Evolutionary conservation across 2,797 vertebrate species (phyloP), one percentile per base, ranked within the genome.

Genomic region (Perodicticus potto): DNA sequence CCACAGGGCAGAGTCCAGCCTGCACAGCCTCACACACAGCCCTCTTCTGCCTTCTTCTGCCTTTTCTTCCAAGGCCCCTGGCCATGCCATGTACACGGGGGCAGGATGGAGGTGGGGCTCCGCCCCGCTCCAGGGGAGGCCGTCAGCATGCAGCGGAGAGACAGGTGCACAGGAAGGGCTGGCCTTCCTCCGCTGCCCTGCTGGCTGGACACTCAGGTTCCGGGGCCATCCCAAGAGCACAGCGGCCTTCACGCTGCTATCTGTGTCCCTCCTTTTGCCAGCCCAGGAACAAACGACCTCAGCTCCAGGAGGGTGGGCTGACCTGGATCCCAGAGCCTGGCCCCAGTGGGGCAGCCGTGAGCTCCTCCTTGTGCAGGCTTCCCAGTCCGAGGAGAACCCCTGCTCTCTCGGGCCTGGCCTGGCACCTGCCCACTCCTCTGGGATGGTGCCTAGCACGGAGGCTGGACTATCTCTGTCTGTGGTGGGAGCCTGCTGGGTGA

Each of bases 91-190:
- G 63, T 40, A 17, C 78, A 40, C 59, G n/a, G n/a, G 53, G 53
- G 34, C n/a, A 22, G 37, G 37, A n/a, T 11, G 5, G 85, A 82
- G 32, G 61, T 9, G 43, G 53, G 29, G 43, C 22, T 69, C 20
- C 6, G 7, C 19, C 0, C 7, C 9, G 12, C 0, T 32, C 32
- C 57, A 49, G 65, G 32, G 37, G 40, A 53, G 34, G 20, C 17
- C 9, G 17, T 3, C 14, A 20, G 55, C 0, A 0, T 72, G 37
- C 1, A 29, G 74, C n/a, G 16, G 73, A 11, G 77, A 57, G 3
- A 2, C 3, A 37, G 59, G 29, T 53, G 6, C 0, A 0, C 53
- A 37, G 77, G 65, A 7, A 43, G n/a, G 37, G n/a, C 19, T 70
- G 59, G 45, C 63, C 29, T 6, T 45, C 27, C 10, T 5, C 20